Evolutionary conservation across 2,888 invertebrate genomes (phyloP).

Genomic region (Eledona agricola): DNA sequence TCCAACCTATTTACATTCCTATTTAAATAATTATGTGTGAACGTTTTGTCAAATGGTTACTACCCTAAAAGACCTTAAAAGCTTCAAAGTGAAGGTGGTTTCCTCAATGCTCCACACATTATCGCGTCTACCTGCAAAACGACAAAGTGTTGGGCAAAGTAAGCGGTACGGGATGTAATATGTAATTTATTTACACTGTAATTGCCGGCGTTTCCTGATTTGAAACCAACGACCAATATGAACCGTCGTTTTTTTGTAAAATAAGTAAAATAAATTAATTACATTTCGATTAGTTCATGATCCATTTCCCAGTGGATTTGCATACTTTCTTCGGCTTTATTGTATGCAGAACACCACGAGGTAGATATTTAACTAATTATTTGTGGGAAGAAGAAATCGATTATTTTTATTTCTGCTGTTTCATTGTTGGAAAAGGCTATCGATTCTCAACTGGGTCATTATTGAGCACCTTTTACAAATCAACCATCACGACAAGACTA

Average conservation of each 20-base stretch:
- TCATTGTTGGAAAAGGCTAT: conserved; percentile 17
- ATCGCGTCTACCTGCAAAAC: too few species aligned
- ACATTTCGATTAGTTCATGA: conserved; percentile 27
- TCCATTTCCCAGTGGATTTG: conserved; percentile 41
- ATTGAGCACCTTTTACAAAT: too few species aligned
- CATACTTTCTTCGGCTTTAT: conserved; percentile 43
- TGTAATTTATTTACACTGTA: conserved; percentile 10
- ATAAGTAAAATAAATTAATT: conserved; percentile 19
- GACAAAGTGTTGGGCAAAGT: too few species aligned
- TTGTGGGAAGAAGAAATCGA: conserved; percentile 32
- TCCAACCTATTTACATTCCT: conserved; percentile 9
- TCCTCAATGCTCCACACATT: too few species aligned
- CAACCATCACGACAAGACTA: too few species aligned
- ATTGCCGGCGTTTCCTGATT: conserved; percentile 4
- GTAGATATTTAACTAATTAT: conserved; percentile 15
- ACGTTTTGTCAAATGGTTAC: conserved; percentile 5
- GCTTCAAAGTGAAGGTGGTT: too few species aligned
- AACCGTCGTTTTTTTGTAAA: conserved; percentile 5
- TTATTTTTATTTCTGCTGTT: conserved; percentile 20
- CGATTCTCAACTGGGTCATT: too few species aligned
- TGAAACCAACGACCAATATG: too few species aligned
- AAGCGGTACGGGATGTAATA: conserved; percentile 9
- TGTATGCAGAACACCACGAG: conserved; percentile 12
- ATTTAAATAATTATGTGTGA: conserved; percentile 24
- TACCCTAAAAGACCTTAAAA: conserved; percentile 12